These are phyloP conservation scores for Pristionchus japonicus DNA, from an alignment of 2,888 invertebrate species.

Conservation along the genomic window DNA sequence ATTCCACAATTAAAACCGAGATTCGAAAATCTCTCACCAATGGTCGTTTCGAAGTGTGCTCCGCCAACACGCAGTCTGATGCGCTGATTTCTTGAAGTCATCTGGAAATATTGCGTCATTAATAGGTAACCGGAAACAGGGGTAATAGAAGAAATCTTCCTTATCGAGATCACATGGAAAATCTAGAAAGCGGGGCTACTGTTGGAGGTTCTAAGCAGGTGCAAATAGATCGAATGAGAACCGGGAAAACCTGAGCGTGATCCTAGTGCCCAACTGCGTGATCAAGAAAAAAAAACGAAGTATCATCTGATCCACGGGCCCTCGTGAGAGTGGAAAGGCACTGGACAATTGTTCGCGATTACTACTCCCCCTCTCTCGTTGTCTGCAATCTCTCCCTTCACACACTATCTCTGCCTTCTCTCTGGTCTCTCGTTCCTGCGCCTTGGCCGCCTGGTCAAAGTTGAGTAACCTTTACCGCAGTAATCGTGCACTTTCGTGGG, in stretches of 20 bases:
- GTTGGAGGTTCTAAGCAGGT: too few relatives aligned
- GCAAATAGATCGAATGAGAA: too few relatives aligned
- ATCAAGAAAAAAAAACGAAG: background rate
- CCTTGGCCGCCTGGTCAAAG: background rate
- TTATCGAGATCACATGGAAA: too few relatives aligned
- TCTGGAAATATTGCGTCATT: conserved; percentile 2
- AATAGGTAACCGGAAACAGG: background rate
- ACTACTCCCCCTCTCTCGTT: background rate
- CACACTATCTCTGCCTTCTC: background rate
- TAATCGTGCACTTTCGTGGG: background rate
- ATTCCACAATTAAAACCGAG: background rate
- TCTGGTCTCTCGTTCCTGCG: background rate
- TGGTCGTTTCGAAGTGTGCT: background rate
- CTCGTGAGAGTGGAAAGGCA: conserved; percentile 5
- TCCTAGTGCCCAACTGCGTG: too few relatives aligned
- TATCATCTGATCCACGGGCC: background rate
- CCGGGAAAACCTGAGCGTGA: too few relatives aligned
- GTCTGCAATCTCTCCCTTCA: background rate
- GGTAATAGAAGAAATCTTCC: background rate
- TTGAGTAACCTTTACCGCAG: background rate
- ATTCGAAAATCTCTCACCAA: too few relatives aligned
- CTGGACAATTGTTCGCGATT: conserved; percentile 15
- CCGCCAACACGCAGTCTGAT: conserved; percentile 3
- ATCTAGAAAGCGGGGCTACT: too few relatives aligned
- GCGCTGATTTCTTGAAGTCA: background rate